Percentiles rank a stretch among this genome's conserved stretches.
Evolutionary conservation across 2,888 invertebrate genomes (phyloP).

Genomic region (Andrena bicolor): DNA sequence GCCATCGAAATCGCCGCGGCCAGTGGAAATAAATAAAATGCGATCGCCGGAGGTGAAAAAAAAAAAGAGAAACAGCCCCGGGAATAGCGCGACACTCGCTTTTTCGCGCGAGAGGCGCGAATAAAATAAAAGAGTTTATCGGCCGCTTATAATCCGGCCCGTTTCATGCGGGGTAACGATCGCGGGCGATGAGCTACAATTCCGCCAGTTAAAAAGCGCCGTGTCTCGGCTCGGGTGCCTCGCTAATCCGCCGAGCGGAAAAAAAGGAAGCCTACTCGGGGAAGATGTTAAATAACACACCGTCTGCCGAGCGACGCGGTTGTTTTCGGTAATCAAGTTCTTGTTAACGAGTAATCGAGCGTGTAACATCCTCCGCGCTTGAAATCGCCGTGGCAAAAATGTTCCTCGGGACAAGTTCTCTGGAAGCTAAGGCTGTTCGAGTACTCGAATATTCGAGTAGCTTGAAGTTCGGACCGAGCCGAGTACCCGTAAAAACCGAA

Average conservation of each 20-base stretch:
- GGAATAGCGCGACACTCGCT: constrained; percentile 51
- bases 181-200: constrained; percentile 77
- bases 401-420: no score
- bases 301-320: not conserved
- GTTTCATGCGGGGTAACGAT: constrained; percentile 76
- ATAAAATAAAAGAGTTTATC: constrained; percentile 81
- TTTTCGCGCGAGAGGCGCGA: constrained; percentile 65
- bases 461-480: no score
- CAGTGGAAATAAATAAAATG: constrained; percentile 68
- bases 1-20: constrained; percentile 43
- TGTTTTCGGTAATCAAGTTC: no score
- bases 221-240: not conserved
- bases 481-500: no score
- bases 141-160: constrained; percentile 79
- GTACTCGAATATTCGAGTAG: no score
- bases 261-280: not conserved
- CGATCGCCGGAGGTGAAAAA: constrained; percentile 22
- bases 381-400: no score
- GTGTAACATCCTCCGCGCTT: no score
- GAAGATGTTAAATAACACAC: constrained; percentile 4
- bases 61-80: constrained; percentile 11
- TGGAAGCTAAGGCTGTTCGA: no score
- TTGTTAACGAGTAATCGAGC: no score
- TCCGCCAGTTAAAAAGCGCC: constrained; percentile 23
- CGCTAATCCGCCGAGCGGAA: constrained; percentile 19